Evolutionary conservation across 2,797 vertebrate genomes (phyloP), one percentile per base, ranked within the genome.

Genomic region (Hippoglossus hippoglossus): DNA sequence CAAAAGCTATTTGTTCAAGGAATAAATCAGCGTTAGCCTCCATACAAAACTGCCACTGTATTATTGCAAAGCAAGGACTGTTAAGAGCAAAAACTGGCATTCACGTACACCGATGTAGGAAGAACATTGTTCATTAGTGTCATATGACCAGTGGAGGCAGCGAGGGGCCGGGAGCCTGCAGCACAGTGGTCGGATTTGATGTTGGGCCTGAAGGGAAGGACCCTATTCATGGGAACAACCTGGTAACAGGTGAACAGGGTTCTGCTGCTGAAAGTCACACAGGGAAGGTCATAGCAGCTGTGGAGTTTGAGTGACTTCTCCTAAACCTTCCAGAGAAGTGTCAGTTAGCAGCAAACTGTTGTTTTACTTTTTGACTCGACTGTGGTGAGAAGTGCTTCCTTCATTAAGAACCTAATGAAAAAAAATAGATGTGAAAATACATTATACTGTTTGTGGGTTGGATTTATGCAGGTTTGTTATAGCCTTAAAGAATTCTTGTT

Each of bases 1-100:
- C 46, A 87, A 82, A 89, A 87, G 75, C 77, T 75, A 41, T 67
- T 80, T 69, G 6, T 83, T 81, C 63, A 26, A 75, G 57, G 63
- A 78, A 28, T 80, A 75, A 62, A 67, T 69, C 69, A 72, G 65
- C 55, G 54, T 76, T 50, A 44, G 41, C 41, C 2, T 80, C 53
- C 69, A 59, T 72, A 82, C 71, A 74, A 89, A 86, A 81, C 55
- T 59, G 68, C 56, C 64, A 71, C 73, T 63, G 61, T 71, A 59
- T 83, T 81, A 81, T 56, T 79, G 63, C 73, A 82, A 44, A 76
- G 82, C 24, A 72, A 75, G 80, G 53, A 66, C 64, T 67, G 62
- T 75, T 31, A 56, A 21, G 31, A 77, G 66, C 6, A 56, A 24
- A 46, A 66, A 15, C 41, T 47, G n/a, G 39, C 34, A 31, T 49